Evolutionary conservation across 2,797 vertebrate species (phyloP).

Genomic region (Sciurus carolinensis): DNA sequence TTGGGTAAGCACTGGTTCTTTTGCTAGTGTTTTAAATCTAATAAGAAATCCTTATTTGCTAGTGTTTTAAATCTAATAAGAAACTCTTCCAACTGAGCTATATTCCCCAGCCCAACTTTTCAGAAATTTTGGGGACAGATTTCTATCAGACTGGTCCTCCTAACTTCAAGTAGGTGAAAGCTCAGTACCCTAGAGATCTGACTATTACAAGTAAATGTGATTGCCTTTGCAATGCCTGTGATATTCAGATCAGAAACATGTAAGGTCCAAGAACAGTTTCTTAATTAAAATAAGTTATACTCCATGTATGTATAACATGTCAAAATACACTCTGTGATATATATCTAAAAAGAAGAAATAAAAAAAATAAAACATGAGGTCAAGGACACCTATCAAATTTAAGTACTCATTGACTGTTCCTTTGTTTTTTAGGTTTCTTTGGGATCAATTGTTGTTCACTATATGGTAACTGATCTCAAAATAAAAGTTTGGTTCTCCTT

Average conservation of each 20-base stretch:
- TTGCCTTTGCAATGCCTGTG: background rate
- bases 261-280: background rate
- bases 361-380: background rate
- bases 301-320: too few relatives aligned
- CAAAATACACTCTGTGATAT: too few relatives aligned
- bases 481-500: background rate
- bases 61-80: too few relatives aligned
- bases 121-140: background rate
- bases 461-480: background rate
- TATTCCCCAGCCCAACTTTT: background rate
- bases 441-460: background rate
- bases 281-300: too few relatives aligned
- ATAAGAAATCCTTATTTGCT: too few relatives aligned
- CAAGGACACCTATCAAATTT: background rate
- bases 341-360: too few relatives aligned
- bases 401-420: background rate
- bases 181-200: background rate
- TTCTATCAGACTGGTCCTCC: slow-evolving; percentile 4
- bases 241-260: background rate
- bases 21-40: too few relatives aligned
- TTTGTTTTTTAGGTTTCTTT: slow-evolving; percentile 31
- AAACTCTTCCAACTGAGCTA: too few relatives aligned
- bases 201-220: fast-evolving
- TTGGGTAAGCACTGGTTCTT: too few relatives aligned
- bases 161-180: background rate